A percentile compares a stretch with the other conserved stretches of the same genome.
Evolutionary conservation across 1,140 invertebrate genomes (phyloP).

Genomic region (Trachymyrmex cornetzi): DNA sequence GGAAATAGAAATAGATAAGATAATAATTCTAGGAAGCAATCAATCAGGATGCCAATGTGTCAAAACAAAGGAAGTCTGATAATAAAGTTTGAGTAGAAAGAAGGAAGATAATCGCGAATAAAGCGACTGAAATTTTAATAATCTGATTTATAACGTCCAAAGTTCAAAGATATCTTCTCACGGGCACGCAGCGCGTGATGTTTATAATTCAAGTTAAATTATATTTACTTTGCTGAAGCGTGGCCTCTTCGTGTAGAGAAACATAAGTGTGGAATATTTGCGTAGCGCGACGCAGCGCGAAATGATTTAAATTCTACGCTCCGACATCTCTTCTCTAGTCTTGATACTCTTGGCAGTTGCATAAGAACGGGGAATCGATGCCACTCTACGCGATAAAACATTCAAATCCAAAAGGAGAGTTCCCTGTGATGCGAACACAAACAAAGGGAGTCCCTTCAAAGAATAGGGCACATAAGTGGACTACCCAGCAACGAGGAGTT

Average conservation of each 20-base stretch:
- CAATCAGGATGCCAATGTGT: neutral
- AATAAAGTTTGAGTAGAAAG: conserved; percentile 23
- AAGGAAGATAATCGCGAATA: neutral
- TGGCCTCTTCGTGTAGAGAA: neutral
- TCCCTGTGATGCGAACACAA: conserved; percentile 13
- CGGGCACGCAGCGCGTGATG: neutral
- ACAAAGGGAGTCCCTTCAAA: conserved; percentile 31
- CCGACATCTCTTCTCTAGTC: conserved; percentile 14
- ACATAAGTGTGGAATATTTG: conserved; percentile 56
- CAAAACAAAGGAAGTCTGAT: neutral
- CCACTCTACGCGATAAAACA: conserved; percentile 51
- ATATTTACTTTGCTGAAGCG: conserved; percentile 55
- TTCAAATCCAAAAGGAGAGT: conserved; percentile 53
- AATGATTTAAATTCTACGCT: conserved; percentile 60
- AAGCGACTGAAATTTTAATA: conserved; percentile 24
- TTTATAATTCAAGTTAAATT: conserved; percentile 58
- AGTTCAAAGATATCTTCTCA: conserved; percentile 51
- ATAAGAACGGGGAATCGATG: conserved; percentile 51
- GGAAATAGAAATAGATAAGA: neutral
- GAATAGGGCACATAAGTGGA: conserved; percentile 24
- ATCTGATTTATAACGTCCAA: conserved; percentile 37
- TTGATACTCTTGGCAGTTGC: neutral
- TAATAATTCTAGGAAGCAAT: conserved; percentile 3
- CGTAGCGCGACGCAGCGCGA: conserved; percentile 43
- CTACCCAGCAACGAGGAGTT: neutral